Evolutionary conservation across 2,113 vertebrate genomes (phyloP).

Genomic region (Carettochelys insculpta): DNA sequence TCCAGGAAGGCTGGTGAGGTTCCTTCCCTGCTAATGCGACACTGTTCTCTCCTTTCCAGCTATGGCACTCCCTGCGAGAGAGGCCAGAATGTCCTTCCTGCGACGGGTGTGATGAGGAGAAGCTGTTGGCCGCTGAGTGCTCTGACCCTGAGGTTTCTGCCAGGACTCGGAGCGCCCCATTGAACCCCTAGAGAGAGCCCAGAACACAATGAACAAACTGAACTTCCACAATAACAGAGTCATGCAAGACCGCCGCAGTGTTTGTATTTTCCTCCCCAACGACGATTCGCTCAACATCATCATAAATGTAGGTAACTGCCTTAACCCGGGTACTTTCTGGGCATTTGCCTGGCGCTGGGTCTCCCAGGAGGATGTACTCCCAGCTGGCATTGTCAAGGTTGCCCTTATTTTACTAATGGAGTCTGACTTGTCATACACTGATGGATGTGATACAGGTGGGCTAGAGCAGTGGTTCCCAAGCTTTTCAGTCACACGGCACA

Average conservation of each 20-base stretch:
- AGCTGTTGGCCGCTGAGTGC: slow-evolving; percentile 6
- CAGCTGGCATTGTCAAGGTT: not conserved
- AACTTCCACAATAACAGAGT: slow-evolving; percentile 96
- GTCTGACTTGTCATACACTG: not conserved
- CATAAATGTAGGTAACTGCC: slow-evolving; percentile 87
- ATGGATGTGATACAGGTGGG: not conserved
- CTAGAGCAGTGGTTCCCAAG: too few species aligned
- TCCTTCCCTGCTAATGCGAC: rapidly evolving
- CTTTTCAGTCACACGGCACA: too few species aligned
- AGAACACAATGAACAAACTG: slow-evolving; percentile 94
- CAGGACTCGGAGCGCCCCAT: slow-evolving; percentile 69
- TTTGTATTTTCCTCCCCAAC: slow-evolving; percentile 97
- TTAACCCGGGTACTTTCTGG: not conserved
- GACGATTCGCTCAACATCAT: slow-evolving; percentile 97
- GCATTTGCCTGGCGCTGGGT: not conserved
- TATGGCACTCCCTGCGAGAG: slow-evolving; percentile 39
- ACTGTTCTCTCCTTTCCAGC: slow-evolving; percentile 40
- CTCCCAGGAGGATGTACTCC: not conserved
- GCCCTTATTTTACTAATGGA: not conserved
- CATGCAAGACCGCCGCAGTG: slow-evolving; percentile 99
- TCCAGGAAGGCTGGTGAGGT: not conserved
- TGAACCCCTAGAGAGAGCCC: slow-evolving; percentile 68
- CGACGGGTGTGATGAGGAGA: slow-evolving; percentile 44
- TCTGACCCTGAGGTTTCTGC: slow-evolving; percentile 15
- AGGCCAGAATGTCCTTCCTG: not conserved